Evolutionary conservation across 2,113 vertebrate species (phyloP).

Genomic region (Ceyx cyanopectus): DNA sequence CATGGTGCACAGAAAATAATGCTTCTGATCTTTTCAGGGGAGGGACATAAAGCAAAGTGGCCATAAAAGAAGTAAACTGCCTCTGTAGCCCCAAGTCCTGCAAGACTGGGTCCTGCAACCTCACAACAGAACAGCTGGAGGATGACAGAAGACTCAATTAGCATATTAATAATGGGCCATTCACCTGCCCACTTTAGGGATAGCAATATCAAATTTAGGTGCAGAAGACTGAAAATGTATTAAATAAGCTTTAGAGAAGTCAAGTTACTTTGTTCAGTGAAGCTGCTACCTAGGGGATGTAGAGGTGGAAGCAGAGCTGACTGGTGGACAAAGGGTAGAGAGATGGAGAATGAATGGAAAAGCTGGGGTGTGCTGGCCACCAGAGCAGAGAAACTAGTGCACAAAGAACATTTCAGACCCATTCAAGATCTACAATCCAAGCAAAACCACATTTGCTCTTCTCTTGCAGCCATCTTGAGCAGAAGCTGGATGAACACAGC

Average conservation of each 20-base stretch:
- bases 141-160: not conserved
- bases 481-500: conserved; percentile 6
- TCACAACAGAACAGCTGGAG: not conserved
- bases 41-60: not conserved
- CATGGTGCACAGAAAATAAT: not conserved
- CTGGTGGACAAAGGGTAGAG: not conserved
- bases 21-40: not conserved
- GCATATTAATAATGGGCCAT: not conserved
- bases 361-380: not conserved
- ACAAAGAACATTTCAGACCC: not conserved
- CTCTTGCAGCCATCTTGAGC: not conserved
- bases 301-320: not conserved
- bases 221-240: not conserved
- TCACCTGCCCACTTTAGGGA: not conserved
- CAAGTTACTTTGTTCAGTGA: not conserved
- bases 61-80: not conserved
- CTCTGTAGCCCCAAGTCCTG: not conserved
- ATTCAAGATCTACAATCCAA: not conserved
- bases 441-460: not conserved
- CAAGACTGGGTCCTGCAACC: not conserved
- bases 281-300: not conserved
- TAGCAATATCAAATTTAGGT: not conserved
- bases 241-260: not conserved
- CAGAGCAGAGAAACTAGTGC: not conserved
- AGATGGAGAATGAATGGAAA: not conserved